phyloP scores from a whole-genome alignment of 2,888 invertebrate genomes.

The Dysmachus trigonus region DNA sequence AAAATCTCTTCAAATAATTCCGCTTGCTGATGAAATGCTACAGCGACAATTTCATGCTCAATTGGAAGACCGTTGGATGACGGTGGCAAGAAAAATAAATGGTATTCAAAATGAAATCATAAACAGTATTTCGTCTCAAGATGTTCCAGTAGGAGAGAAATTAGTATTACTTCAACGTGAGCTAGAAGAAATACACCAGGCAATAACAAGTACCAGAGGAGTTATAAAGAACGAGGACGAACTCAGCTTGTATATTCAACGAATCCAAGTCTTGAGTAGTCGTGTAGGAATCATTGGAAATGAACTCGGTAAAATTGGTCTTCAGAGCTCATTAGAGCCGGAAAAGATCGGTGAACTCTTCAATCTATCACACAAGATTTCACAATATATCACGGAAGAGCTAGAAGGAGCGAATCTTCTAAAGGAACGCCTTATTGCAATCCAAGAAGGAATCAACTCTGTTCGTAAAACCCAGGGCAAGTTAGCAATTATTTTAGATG shows the following conservation, averaged over 20 bases:
- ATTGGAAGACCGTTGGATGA: conserved; percentile 79
- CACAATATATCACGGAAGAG: conserved; percentile 79
- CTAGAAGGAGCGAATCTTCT: conserved; percentile 77
- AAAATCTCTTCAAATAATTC: conserved; percentile 79
- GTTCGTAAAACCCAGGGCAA: conserved; percentile 75
- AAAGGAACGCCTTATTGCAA: conserved; percentile 77
- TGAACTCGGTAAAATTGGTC: conserved; percentile 78
- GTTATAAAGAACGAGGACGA: conserved; percentile 86
- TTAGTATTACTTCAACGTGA: conserved; percentile 79
- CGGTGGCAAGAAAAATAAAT: conserved; percentile 71
- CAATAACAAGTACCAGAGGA: conserved; percentile 77
- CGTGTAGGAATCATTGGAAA: conserved; percentile 82
- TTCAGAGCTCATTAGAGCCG: conserved; percentile 77
- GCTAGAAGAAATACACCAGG: conserved; percentile 75
- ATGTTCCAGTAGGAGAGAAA: conserved; percentile 79
- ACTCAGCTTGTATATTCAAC: conserved; percentile 80
- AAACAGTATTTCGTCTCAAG: conserved; percentile 76
- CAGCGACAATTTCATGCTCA: conserved; percentile 82
- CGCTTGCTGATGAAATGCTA: conserved; percentile 84
- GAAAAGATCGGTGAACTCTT: conserved; percentile 79
- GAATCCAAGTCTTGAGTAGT: conserved; percentile 78
- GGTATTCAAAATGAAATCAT: conserved; percentile 74
- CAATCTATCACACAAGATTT: conserved; percentile 75
- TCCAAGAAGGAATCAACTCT: conserved; percentile 76
- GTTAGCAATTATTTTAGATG: conserved; percentile 72